Conservation (phyloP, 2,113 vertebrate genomes). For the Myotis brandtii region DNA sequence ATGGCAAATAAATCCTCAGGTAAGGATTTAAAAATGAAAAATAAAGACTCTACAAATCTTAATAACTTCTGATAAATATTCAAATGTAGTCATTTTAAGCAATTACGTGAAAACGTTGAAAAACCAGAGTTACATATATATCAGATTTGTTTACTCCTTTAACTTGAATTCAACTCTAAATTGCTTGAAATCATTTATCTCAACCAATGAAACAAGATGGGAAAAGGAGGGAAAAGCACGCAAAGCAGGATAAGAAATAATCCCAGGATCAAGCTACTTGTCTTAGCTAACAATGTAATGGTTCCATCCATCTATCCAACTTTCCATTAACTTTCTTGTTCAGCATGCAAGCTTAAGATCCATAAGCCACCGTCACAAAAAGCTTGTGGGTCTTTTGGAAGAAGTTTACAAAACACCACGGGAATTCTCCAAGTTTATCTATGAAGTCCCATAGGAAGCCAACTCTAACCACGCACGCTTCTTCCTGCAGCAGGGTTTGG, state of each 20-base stretch:
- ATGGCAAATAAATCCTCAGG: background rate
- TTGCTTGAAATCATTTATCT: background rate
- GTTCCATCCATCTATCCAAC: constrained; percentile 76
- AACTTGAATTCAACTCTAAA: constrained; percentile 10
- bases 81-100: constrained; percentile 20
- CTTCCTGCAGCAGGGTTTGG: background rate
- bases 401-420: constrained; percentile 78
- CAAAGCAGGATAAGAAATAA: background rate
- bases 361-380: constrained; percentile 76
- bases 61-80: background rate
- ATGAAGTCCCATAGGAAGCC: constrained; percentile 81
- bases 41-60: background rate
- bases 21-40: too few relatives aligned
- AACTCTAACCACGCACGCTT: constrained; percentile 70
- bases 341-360: background rate
- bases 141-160: background rate
- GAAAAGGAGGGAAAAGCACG: background rate
- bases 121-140: background rate
- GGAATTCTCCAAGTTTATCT: constrained; percentile 83
- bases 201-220: background rate
- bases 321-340: constrained; percentile 60
- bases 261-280: background rate
- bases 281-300: background rate
- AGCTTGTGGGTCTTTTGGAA: constrained; percentile 58
- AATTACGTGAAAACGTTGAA: background rate